Evolutionary conservation across 2,797 vertebrate genomes (phyloP).

Genomic region (Notoglanidium macrostoma): DNA sequence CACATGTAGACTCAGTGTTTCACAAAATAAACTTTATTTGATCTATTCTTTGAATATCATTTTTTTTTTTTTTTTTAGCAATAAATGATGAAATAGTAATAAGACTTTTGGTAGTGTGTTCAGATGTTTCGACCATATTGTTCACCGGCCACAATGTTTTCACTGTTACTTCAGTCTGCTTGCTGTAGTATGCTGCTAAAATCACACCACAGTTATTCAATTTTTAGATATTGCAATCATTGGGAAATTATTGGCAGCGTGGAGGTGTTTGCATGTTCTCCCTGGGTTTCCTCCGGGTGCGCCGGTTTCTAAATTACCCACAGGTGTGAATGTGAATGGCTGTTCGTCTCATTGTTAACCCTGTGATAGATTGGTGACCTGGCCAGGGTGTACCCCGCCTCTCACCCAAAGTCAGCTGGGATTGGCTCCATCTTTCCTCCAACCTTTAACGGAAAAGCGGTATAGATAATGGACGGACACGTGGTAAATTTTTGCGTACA

Average conservation of each 20-base stretch:
- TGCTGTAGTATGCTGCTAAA: not conserved
- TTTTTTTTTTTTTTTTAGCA: not conserved
- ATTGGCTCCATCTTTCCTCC: too few species aligned
- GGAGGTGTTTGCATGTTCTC: too few species aligned
- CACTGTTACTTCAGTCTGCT: not conserved
- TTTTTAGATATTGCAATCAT: not conserved
- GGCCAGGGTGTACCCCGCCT: too few species aligned
- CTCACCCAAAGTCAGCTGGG: too few species aligned
- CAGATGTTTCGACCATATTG: not conserved
- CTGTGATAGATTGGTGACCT: too few species aligned
- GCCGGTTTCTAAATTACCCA: too few species aligned
- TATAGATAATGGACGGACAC: too few species aligned
- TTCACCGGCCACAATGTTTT: not conserved
- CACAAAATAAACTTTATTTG: not conserved
- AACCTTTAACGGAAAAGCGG: too few species aligned
- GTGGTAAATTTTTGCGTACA: not conserved
- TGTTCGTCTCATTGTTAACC: too few species aligned
- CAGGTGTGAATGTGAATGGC: too few species aligned
- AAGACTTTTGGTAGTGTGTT: not conserved
- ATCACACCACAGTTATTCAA: not conserved
- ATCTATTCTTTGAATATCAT: not conserved
- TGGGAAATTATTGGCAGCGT: too few species aligned
- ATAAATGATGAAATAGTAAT: not conserved
- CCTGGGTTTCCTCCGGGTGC: too few species aligned
- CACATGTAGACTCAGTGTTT: not conserved